Evolutionary conservation across 2,113 vertebrate genomes (phyloP).

Genomic region (Nicator chloris): DNA sequence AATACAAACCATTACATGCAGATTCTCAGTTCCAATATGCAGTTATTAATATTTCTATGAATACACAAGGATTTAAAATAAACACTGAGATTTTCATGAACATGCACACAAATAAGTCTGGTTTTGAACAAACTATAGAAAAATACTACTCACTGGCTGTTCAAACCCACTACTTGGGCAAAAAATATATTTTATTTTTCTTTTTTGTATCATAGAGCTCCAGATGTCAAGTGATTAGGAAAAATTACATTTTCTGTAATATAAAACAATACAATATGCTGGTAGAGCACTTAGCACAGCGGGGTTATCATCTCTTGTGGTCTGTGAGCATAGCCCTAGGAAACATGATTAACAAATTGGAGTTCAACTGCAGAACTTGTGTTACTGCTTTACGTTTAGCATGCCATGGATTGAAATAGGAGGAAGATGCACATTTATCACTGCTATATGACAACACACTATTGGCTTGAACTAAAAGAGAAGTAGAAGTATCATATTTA

Average conservation of each 20-base stretch:
- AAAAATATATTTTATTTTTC: background rate
- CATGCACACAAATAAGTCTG: rapidly evolving
- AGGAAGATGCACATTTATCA: background rate
- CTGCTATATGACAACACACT: background rate
- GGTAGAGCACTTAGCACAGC: background rate
- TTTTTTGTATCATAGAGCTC: background rate
- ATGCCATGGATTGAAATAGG: background rate
- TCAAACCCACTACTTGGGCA: background rate
- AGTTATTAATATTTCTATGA: background rate
- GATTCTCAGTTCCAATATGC: background rate
- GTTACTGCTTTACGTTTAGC: background rate
- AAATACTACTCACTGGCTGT: background rate
- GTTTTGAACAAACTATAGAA: background rate
- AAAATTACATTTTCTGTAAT: background rate
- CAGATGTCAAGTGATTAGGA: background rate
- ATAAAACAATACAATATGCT: background rate
- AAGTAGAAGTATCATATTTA: background rate
- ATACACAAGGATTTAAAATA: background rate
- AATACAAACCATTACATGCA: background rate
- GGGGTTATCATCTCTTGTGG: background rate
- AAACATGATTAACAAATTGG: background rate
- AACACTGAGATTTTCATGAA: background rate
- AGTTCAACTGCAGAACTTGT: background rate
- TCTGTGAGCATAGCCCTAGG: background rate
- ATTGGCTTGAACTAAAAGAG: background rate